Conservation (phyloP, 2,113 vertebrate genomes). For the Tangachromis dhanisi region DNA sequence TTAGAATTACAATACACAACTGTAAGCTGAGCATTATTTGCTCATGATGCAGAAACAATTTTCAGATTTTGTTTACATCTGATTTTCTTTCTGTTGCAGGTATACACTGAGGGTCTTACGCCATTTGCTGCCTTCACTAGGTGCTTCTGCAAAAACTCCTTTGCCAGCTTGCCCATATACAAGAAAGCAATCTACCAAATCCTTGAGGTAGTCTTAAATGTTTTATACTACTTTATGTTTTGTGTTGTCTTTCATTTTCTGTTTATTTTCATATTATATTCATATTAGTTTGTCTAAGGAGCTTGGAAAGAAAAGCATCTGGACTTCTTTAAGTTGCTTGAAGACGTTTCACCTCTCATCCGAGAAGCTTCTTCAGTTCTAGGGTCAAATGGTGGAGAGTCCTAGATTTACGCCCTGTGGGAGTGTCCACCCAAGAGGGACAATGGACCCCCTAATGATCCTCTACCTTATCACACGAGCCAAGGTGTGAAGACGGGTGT, state of each 20-base stretch:
- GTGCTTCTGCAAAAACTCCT: conserved; percentile 85
- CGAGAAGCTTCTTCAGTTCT: neutral
- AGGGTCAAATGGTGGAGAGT: neutral
- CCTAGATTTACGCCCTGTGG: neutral
- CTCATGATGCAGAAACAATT: neutral
- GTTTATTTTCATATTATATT: neutral
- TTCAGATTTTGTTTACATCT: neutral
- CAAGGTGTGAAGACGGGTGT: neutral
- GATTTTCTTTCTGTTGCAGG: conserved; percentile 58
- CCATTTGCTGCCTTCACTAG: conserved; percentile 74
- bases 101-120: conserved; percentile 77
- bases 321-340: neutral
- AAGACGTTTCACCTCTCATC: neutral
- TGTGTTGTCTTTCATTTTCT: neutral
- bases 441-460: neutral
- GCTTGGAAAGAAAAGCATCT: neutral
- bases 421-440: neutral
- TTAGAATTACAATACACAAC: conserved; percentile 38
- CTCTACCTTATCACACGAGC: neutral
- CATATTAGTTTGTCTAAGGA: neutral
- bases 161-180: conserved; percentile 81
- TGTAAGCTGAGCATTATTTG: neutral
- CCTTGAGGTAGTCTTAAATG: conserved; percentile 77
- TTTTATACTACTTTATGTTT: neutral
- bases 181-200: conserved; percentile 83